These are phyloP conservation scores for Hipposideros larvatus DNA, from an alignment of 2,797 vertebrate species.

Conservation along the genomic window DNA sequence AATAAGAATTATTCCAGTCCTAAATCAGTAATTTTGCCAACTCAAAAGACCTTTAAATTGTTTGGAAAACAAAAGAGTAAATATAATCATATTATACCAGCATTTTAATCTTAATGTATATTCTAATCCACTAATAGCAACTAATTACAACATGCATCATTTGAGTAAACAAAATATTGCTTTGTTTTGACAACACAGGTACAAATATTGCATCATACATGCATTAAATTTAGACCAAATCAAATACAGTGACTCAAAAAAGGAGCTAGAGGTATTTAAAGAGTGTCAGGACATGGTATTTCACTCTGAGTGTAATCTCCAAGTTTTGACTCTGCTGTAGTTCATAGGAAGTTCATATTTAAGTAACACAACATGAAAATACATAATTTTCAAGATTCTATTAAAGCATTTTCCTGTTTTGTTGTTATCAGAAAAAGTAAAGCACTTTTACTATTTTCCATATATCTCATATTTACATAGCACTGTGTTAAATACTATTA, in stretches of 20 bases:
- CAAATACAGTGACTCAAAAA: neutral
- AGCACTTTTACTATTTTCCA: neutral
- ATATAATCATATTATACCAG: neutral
- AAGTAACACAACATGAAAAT: neutral
- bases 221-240: conserved; percentile 14
- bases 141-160: neutral
- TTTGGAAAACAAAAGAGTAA: conserved; percentile 37
- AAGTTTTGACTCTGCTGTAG: neutral
- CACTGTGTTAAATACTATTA: neutral
- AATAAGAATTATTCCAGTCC: neutral
- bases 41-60: conserved; percentile 28
- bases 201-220: neutral
- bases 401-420: neutral
- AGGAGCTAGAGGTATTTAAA: neutral
- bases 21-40: conserved; percentile 19
- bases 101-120: conserved; percentile 3
- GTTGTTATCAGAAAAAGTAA: neutral
- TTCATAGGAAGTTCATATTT: neutral
- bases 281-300: neutral
- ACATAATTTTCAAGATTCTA: neutral
- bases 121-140: conserved; percentile 39
- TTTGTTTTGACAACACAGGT: neutral
- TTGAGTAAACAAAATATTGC: conserved; percentile 44
- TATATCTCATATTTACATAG: neutral
- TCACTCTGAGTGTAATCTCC: neutral